Conservation (phyloP, 2,797 vertebrate species). For the Bradypodion pumilum region DNA sequence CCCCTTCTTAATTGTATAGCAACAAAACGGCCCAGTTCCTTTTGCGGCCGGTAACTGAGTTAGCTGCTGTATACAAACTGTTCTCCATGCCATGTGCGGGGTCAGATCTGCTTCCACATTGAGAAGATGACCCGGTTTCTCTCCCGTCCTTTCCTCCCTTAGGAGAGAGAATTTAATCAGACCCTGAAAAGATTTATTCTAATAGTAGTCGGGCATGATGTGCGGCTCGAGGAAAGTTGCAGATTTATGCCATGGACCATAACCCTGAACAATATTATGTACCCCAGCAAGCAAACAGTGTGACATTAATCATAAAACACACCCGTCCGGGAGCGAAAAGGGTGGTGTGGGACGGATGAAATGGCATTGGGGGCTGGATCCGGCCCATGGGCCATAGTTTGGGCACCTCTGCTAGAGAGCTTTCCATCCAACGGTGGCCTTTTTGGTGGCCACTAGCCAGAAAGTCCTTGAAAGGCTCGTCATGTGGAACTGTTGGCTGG, state of each 20-base stretch:
- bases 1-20: not conserved
- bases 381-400: too few relatives aligned
- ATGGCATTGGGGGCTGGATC: too few relatives aligned
- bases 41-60: not conserved
- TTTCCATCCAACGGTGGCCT: too few relatives aligned
- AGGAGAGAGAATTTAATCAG: not conserved
- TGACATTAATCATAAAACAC: not conserved
- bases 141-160: not conserved
- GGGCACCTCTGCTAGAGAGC: too few relatives aligned
- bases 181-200: constrained; percentile 8
- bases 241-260: not conserved
- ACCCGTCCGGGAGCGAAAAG: too few relatives aligned
- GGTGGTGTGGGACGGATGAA: too few relatives aligned
- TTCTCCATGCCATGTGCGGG: not conserved
- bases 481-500: too few relatives aligned
- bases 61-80: not conserved
- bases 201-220: not conserved
- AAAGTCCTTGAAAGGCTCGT: too few relatives aligned
- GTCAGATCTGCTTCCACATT: not conserved
- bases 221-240: not conserved
- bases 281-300: not conserved
- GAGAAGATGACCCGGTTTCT: not conserved
- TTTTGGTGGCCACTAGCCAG: too few relatives aligned
- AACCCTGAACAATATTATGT: not conserved
- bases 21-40: not conserved